Evolutionary conservation across 2,797 vertebrate species (phyloP).

Genomic region (Microchirus variegatus): DNA sequence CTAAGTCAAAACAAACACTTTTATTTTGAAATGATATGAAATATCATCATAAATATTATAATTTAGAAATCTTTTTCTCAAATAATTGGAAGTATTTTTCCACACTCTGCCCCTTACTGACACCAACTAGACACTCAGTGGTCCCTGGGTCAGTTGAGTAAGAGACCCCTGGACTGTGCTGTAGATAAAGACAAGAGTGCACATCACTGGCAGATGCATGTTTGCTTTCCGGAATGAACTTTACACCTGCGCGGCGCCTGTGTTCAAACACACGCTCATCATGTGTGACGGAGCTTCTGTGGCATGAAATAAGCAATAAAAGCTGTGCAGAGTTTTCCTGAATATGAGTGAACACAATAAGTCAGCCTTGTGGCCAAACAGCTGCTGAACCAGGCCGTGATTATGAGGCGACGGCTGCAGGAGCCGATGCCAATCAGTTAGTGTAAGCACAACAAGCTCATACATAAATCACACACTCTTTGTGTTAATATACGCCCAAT

Average conservation of each 20-base stretch:
- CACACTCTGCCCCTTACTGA: too few relatives aligned
- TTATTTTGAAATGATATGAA: too few relatives aligned
- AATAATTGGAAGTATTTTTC: too few relatives aligned
- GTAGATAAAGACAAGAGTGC: not conserved
- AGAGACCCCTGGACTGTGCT: not conserved
- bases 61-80: too few relatives aligned
- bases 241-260: conserved; percentile 5
- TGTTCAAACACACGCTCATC: conserved; percentile 21
- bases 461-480: too few relatives aligned
- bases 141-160: too few relatives aligned
- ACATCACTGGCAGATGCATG: conserved; percentile 4
- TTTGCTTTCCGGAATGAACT: conserved; percentile 37
- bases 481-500: too few relatives aligned
- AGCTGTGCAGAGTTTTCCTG: not conserved
- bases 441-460: not conserved
- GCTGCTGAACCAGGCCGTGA: not conserved
- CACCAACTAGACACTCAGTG: too few relatives aligned
- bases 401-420: not conserved
- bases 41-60: too few relatives aligned
- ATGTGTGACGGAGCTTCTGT: conserved; percentile 5
- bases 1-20: too few relatives aligned
- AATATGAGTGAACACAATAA: not conserved
- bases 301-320: conserved; percentile 25
- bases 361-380: conserved; percentile 4
- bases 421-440: not conserved